Base-by-base conservation (phyloP, 1,140 invertebrate species). In the Bactericera cockerelli region DNA sequence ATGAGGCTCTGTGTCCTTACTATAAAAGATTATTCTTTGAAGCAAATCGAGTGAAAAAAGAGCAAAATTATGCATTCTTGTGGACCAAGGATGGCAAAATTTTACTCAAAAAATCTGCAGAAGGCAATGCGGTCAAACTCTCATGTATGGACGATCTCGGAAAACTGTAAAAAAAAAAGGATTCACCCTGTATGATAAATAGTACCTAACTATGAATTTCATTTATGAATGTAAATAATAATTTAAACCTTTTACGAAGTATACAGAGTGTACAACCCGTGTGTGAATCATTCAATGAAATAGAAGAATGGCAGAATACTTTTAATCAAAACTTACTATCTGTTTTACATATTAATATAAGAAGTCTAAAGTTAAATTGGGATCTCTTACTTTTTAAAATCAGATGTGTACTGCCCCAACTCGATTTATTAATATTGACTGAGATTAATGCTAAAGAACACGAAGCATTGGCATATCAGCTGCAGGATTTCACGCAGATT, bases 11-110 rank as follows among this genome's bases (percentile, higher is more conserved):
- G 25, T 36, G 14, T 13, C 26, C 55, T 16, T 22, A 55, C 21
- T 16, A 55, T 8, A 22, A 55, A 57, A 58, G 33, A 36, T 3
- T 61, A 1, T 55, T 59, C 26, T 31, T 24, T 24, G 21, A 24
- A 24, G 58, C 28, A 24, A 31, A 33, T 24, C 2, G 54, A 38
- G 21, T 56, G 16, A 19, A 60, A 24, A 25, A 58, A 4, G 56
- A 58, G 14, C 49, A 61, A 24, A 14, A 57, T n/a, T 61, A 42
- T 33, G 49, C 57, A 19, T 61, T 33, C 26, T 21, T 61, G 2
- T 61, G 60, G 60, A 19, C 58, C 14, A 21, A 54, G 36, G 31
- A 57, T 26, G 60, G 60, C 16, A 61, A 49, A 58, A 61, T 61
- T 24, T 33, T 61, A 4, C 28, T 61, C 4, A 36, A 55, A 49